A percentile compares a stretch with the other conserved stretches of the same genome.
Conservation (phyloP, 1,140 invertebrate species). For the Steinernema feltiae region DNA sequence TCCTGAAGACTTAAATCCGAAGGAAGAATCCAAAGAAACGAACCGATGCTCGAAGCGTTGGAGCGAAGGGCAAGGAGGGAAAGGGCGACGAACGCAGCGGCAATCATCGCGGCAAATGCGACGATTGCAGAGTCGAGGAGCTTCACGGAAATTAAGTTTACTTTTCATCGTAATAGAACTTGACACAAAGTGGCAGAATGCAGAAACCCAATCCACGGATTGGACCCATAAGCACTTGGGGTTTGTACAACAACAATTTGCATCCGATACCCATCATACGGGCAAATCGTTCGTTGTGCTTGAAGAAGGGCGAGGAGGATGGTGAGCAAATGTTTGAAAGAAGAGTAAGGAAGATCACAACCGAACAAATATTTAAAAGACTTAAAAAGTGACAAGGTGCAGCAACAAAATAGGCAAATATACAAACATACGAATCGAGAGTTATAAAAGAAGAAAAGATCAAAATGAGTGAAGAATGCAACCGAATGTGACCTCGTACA, state of each 20-base stretch:
- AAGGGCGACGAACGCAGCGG: background rate
- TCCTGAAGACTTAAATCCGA: background rate
- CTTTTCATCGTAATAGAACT: background rate
- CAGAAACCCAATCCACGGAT: background rate
- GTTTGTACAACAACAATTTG: background rate
- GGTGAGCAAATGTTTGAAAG: conserved; percentile 4
- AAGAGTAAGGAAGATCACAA: conserved; percentile 13
- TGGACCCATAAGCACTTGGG: background rate
- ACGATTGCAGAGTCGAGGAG: background rate
- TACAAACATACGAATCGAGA: conserved; percentile 6
- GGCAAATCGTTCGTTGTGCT: conserved; percentile 12
- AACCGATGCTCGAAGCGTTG: background rate
- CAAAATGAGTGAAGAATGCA: background rate
- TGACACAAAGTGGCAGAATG: conserved; percentile 8
- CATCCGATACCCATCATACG: background rate
- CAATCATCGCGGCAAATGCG: background rate
- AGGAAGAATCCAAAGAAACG: background rate
- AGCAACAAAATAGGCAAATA: background rate
- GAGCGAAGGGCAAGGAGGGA: background rate
- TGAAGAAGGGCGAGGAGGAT: background rate
- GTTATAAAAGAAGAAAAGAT: background rate
- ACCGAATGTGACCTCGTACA: conserved; percentile 7
- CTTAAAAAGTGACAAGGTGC: conserved; percentile 1
- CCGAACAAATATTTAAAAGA: background rate
- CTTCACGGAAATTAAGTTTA: background rate